A percentile compares a stretch with the other conserved stretches of the same genome.
Conservation (phyloP, 2,888 invertebrate species). For the Caprella mutica region DNA sequence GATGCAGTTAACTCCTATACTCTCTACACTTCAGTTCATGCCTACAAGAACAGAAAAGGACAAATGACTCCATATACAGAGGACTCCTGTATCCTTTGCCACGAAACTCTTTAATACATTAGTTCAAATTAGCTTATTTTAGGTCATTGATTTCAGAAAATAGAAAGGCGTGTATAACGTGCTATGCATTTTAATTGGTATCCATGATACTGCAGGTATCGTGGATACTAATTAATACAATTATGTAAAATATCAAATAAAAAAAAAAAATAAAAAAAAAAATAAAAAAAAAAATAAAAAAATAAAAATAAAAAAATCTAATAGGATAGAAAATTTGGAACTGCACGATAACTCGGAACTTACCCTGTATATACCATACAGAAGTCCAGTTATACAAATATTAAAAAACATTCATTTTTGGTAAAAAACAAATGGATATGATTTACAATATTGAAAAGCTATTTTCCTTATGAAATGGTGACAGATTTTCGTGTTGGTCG, state of each 20-base stretch:
- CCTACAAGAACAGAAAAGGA: conserved; percentile 61
- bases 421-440: background rate
- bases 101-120: background rate
- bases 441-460: no score
- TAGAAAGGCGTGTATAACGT: background rate
- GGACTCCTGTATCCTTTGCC: conserved; percentile 83
- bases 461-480: background rate
- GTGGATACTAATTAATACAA: no score
- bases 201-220: no score
- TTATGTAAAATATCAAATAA: no score
- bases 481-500: conserved; percentile 49
- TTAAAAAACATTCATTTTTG: no score
- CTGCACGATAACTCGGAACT: no score
- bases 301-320: background rate
- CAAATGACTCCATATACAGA: conserved; percentile 71
- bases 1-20: conserved; percentile 78
- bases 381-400: background rate
- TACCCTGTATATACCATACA: background rate
- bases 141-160: background rate
- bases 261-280: background rate
- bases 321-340: no score
- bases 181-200: no score
- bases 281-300: background rate
- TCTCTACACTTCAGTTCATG: conserved; percentile 78
- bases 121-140: background rate